Conservation (phyloP, 35 echinoderm and acorn worm species). For the Ptychodera flava region DNA sequence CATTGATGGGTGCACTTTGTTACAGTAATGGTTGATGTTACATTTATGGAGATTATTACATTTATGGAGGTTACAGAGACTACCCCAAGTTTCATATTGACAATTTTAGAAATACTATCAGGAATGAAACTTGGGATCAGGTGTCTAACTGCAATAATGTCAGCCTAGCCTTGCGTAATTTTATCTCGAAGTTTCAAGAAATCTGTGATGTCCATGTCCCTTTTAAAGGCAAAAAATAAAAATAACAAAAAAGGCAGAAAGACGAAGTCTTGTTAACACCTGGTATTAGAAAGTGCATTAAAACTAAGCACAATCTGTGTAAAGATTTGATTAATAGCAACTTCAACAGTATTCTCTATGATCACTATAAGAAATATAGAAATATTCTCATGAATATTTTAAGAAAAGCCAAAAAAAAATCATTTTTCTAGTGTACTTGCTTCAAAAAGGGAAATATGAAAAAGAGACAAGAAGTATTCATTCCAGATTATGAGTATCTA, state of each 20-base stretch:
- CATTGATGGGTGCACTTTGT: too few species aligned
- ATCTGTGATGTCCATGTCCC: not conserved
- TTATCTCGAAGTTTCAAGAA: not conserved
- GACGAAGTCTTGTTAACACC: not conserved
- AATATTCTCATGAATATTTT: not conserved
- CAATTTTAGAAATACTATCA: not conserved
- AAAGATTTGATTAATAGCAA: not conserved
- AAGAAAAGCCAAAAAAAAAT: not conserved
- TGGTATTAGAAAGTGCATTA: not conserved
- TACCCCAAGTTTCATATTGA: not conserved
- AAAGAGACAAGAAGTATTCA: too few species aligned
- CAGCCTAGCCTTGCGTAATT: not conserved
- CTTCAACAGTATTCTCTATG: not conserved
- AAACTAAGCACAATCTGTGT: conserved; percentile 1
- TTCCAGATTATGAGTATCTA: not conserved
- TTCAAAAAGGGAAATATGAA: not conserved
- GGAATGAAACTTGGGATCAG: not conserved
- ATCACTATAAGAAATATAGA: not conserved
- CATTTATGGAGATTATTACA: too few species aligned
- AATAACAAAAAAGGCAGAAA: too few species aligned
- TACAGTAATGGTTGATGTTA: too few species aligned
- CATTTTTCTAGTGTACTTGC: not conserved
- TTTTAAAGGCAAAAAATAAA: too few species aligned
- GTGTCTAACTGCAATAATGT: not conserved
- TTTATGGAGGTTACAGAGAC: too few species aligned